Evolutionary conservation across 2,797 vertebrate genomes (phyloP).

Genomic region (Argyrosomus regius): DNA sequence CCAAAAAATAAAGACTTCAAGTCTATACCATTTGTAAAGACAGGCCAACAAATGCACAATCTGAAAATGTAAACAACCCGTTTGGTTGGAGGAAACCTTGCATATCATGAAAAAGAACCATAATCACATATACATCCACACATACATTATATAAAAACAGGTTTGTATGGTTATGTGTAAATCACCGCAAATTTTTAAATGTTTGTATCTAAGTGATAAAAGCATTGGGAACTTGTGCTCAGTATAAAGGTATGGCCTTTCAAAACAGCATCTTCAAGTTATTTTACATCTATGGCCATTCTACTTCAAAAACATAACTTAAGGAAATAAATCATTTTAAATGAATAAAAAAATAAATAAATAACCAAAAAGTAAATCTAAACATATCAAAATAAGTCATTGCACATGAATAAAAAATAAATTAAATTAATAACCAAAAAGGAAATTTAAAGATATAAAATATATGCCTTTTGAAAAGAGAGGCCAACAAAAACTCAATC

Average conservation of each 20-base stretch:
- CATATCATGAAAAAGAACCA: background rate
- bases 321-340: background rate
- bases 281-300: background rate
- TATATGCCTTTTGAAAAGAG: background rate
- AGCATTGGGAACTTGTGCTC: background rate
- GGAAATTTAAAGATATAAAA: background rate
- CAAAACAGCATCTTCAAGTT: background rate
- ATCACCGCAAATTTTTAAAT: background rate
- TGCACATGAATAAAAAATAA: no score
- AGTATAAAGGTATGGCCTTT: background rate
- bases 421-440: no score
- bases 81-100: background rate
- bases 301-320: no score
- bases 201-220: background rate
- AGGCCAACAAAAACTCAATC: no score
- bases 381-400: no score
- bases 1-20: background rate
- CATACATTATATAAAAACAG: conserved; percentile 1
- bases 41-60: background rate
- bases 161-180: background rate
- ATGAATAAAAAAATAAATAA: background rate
- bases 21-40: background rate
- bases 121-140: background rate
- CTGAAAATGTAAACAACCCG: background rate
- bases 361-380: background rate